Conservation (phyloP, 2,113 vertebrate genomes). For the Phalacrocorax carbo region DNA sequence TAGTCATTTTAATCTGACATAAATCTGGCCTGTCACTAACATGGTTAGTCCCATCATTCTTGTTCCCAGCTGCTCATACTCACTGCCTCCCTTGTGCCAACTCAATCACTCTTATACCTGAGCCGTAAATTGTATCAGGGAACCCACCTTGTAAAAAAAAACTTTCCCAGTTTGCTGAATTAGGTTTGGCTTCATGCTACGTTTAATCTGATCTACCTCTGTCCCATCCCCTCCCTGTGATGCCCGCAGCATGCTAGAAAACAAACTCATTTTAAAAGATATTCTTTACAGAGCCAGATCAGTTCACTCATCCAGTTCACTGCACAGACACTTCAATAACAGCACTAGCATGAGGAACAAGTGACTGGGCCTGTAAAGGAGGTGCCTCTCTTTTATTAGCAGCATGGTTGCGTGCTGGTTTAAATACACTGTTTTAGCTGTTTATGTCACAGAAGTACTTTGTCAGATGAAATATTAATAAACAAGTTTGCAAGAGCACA, state of each 20-base stretch:
- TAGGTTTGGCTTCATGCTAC: neutral
- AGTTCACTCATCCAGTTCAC: neutral
- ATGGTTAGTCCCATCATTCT: neutral
- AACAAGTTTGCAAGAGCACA: neutral
- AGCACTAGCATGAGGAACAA: accelerated
- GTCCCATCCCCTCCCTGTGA: neutral
- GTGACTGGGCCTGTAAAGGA: neutral
- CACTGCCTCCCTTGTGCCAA: neutral
- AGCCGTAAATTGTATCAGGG: neutral
- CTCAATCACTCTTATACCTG: neutral
- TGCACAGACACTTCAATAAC: neutral
- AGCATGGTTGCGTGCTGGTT: neutral
- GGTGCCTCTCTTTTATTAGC: neutral
- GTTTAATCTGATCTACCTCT: neutral
- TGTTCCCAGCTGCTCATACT: neutral
- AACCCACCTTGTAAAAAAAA: neutral
- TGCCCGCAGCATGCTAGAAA: neutral
- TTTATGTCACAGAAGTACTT: neutral
- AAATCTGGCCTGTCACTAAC: neutral
- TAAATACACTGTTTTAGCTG: neutral
- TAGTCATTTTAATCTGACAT: neutral
- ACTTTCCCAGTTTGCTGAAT: neutral
- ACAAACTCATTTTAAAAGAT: neutral
- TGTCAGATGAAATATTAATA: neutral
- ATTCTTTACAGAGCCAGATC: neutral